Evolutionary conservation across 2,797 vertebrate species (phyloP), one percentile per base, ranked within the genome.

Genomic region (Calcarius lapponicus): DNA sequence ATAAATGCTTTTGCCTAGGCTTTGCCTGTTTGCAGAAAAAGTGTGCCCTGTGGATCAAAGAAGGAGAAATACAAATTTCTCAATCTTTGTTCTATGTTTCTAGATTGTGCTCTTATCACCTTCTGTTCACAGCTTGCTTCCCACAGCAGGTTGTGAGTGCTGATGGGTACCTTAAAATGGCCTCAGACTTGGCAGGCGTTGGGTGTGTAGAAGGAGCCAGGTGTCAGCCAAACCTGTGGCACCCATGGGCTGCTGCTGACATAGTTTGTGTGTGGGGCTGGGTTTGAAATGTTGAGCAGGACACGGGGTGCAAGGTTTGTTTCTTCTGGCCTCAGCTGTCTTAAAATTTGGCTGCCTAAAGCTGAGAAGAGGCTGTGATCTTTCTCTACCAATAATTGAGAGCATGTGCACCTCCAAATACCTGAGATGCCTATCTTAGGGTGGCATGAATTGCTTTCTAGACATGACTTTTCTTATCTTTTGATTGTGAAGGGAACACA

Each of bases 261-360:
- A 1, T 9, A 17, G 8, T 29, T 29, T n/a, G 31, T 81, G 48
- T 60, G n/a, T 21, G 14, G 18, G 47, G 24, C 18, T 13, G 54
- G 20, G 10, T 58, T n/a, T 0, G 0, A 47, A 25, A 21, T 2
- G 7, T 26, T 40, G 42, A 62, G 19, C 53, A n/a, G 58, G n/a
- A 36, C 56, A 31, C 0, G 0, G 28, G 2, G 6, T 48, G 18
- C 0, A 1, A 24, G 50, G 36, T 75, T 82, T 36, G 11, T 60
- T 73, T 73, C 43, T 90, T 72, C 58, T 50, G 28, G 26, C 34
- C 11, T 61, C 71, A 75, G 19, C 47, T 57, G 13, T 48, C 34
- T 48, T 48, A 53, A 40, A 75, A 34, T 51, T 18, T 65, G 29
- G 4, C 47, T 48, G 28, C 12, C 51, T 79, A 42, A 79, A 93